These are phyloP conservation scores for Theropithecus gelada DNA, from an alignment of 2,113 vertebrate genomes.

Conservation along the genomic window DNA sequence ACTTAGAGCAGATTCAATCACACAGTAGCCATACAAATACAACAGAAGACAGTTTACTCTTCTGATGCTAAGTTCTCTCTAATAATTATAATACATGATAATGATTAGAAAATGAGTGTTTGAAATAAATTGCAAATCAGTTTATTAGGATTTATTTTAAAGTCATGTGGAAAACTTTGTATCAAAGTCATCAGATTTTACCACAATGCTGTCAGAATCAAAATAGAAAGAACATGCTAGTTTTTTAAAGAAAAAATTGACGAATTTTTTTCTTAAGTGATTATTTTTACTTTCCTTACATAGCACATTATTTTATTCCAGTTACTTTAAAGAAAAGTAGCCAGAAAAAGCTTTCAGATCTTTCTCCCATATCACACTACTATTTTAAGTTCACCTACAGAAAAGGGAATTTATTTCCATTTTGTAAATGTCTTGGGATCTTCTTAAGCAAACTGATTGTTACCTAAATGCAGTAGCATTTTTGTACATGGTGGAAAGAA, in stretches of 20 bases:
- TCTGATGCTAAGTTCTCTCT: background rate
- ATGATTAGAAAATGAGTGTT: background rate
- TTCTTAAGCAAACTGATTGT: constrained; percentile 37
- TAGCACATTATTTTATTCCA: background rate
- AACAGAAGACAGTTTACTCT: background rate
- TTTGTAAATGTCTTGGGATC: background rate
- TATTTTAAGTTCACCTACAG: background rate
- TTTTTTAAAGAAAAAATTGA: background rate
- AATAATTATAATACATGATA: background rate
- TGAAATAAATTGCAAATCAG: background rate
- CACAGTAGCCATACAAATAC: background rate
- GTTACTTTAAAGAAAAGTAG: background rate
- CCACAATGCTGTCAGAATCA: background rate
- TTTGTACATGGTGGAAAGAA: background rate
- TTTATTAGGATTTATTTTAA: background rate
- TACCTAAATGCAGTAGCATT: background rate
- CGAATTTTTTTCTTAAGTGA: background rate
- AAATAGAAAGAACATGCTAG: background rate
- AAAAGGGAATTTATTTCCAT: constrained; percentile 55
- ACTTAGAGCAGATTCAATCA: background rate
- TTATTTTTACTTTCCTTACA: background rate
- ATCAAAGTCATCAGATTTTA: background rate
- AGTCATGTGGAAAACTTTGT: background rate
- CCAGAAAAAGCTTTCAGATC: background rate
- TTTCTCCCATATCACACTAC: background rate